A percentile compares a stretch with the other conserved stretches of the same genome.
Evolutionary conservation across 1,140 invertebrate genomes (phyloP).

Genomic region (Sminthurinus signatus): DNA sequence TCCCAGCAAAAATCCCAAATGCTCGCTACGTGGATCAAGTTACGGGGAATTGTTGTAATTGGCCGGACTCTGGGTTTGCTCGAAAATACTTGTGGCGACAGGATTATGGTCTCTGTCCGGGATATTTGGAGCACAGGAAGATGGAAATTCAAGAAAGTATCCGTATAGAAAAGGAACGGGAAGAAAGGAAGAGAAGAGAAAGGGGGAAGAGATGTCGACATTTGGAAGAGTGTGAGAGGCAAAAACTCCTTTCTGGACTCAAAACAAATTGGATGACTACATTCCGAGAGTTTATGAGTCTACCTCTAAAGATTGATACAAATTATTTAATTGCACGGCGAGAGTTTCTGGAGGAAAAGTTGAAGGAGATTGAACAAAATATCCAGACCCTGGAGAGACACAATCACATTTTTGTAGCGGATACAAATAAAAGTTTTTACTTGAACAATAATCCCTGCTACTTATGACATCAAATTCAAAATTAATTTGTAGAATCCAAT

Average conservation of each 20-base stretch:
- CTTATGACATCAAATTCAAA: too few species aligned
- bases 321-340: slow-evolving; percentile 69
- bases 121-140: slow-evolving; percentile 48
- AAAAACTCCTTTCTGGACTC: slow-evolving; percentile 51
- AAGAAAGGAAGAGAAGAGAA: slow-evolving; percentile 47
- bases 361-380: slow-evolving; percentile 75
- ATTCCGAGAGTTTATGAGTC: slow-evolving; percentile 65
- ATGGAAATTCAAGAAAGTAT: slow-evolving; percentile 46
- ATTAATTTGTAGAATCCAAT: too few species aligned
- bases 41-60: slow-evolving; percentile 19
- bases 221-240: slow-evolving; percentile 27
- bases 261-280: slow-evolving; percentile 73
- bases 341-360: slow-evolving; percentile 65
- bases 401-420: slow-evolving; percentile 36
- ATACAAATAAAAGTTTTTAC: slow-evolving; percentile 30
- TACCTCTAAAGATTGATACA: slow-evolving; percentile 76
- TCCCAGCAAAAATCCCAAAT: slow-evolving; percentile 22
- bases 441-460: too few species aligned
- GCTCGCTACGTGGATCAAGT: slow-evolving; percentile 24
- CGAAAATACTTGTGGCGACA: slow-evolving; percentile 48
- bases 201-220: slow-evolving; percentile 43
- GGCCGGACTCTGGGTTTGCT: slow-evolving; percentile 46
- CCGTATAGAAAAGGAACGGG: slow-evolving; percentile 45
- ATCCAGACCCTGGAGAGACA: slow-evolving; percentile 73
- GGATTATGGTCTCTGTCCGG: slow-evolving; percentile 54